A percentile compares a stretch with the other conserved stretches of the same genome.
Evolutionary conservation across 1,140 invertebrate species (phyloP).

Genomic region (Drosophila miranda): DNA sequence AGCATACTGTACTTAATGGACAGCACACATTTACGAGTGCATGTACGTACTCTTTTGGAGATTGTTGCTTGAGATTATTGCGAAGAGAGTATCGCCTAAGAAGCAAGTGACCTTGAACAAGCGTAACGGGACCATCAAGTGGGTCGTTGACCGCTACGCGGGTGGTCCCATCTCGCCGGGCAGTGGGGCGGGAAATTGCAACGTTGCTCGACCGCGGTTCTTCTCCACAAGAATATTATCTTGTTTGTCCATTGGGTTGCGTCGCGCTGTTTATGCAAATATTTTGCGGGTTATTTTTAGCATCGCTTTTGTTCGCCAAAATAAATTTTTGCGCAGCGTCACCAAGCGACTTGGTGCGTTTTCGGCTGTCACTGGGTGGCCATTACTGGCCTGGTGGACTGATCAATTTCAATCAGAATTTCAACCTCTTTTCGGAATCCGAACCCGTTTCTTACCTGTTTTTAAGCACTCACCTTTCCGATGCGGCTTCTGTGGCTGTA

Average conservation of each 20-base stretch:
- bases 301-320: conserved; percentile 27
- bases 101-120: conserved; percentile 54
- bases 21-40: too few species aligned
- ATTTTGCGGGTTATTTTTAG: conserved; percentile 57
- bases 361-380: too few species aligned
- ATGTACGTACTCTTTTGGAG: too few species aligned
- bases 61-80: too few species aligned
- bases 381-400: too few species aligned
- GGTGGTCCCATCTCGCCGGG: neutral
- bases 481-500: conserved; percentile 34
- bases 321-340: too few species aligned
- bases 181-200: conserved; percentile 1
- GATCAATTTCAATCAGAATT: neutral
- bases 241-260: neutral
- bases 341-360: too few species aligned
- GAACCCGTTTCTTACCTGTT: neutral
- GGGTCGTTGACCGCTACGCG: conserved; percentile 39
- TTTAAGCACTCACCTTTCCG: conserved; percentile 46
- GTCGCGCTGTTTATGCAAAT: conserved; percentile 56
- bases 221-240: neutral
- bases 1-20: too few species aligned
- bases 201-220: too few species aligned
- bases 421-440: neutral
- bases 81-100: too few species aligned
- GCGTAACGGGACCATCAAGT: conserved; percentile 60